Evolutionary conservation across 2,113 vertebrate species (phyloP), one percentile per base, ranked within the genome.

Genomic region (Centropus bengalensis): DNA sequence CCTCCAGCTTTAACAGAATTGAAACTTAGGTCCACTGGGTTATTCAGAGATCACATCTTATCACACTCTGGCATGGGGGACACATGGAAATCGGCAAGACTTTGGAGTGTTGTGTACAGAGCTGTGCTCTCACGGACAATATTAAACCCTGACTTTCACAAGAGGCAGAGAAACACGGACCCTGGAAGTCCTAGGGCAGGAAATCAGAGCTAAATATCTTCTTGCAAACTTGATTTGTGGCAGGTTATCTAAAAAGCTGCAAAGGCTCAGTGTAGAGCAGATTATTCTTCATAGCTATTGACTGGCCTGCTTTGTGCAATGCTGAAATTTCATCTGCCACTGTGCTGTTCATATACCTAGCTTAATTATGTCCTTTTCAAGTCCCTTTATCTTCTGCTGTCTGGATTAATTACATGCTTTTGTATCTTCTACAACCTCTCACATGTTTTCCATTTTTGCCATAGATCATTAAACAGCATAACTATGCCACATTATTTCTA

Each of bases 401-500:
- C 38, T 74, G 33, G 20, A 88, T 91, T 91, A 80, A 67, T 83
- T 44, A 79, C 93, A 89, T 66, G 73, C 28, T 89, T 84, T 5
- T 23, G 27, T 73, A 45, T 76, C 67, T 92, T 91, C 40, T 49
- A 44, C 78, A 91, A 77, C 62, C 32, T 68, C 58, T 87, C 22
- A n/a, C 30, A 33, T 60, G 44, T 76, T 66, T 71, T 90, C 49
- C 27, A 56, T 23, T 88, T 82, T 47, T 76, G 49, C 45, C 36
- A 71, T 38, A 82, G 58, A 79, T 69, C 59, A 80, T 80, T 86
- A 82, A 93, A 85, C n/a, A 85, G 59, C 38, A n/a, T 28, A 88
- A 83, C 28, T 64, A 76, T 18, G 24, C 59, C 36, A 59, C 21
- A 42, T 5, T 17, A 69, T 24, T 80, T 42, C 55, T 85, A 67